Evolutionary conservation across 2,113 vertebrate species (phyloP).

Genomic region (Chaetodon auriga): DNA sequence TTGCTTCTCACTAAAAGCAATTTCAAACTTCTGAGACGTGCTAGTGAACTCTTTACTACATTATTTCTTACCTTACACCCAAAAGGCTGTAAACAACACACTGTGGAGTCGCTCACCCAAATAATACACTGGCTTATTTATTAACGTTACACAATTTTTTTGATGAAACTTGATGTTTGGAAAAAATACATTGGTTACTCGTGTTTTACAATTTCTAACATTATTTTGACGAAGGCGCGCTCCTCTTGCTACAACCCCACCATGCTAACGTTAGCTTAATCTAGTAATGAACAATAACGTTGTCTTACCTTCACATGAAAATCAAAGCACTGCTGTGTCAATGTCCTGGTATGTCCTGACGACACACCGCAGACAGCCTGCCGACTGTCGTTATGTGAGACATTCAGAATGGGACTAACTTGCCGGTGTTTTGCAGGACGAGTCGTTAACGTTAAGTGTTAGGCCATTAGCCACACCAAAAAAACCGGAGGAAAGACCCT

Average conservation of each 20-base stretch:
- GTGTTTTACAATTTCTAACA: not conserved
- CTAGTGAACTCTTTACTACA: not conserved
- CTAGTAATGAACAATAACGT: conserved; percentile 14
- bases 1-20: not conserved
- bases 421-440: conserved; percentile 11
- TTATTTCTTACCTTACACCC: not conserved
- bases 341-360: not conserved
- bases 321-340: not conserved
- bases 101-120: accelerated
- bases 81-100: not conserved
- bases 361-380: not conserved
- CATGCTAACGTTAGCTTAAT: conserved; percentile 54
- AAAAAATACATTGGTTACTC: not conserved
- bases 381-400: not conserved
- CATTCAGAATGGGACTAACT: not conserved
- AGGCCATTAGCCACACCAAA: conserved; percentile 36
- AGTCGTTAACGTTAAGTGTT: not conserved
- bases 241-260: not conserved
- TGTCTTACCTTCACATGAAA: conserved; percentile 40
- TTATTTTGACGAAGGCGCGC: conserved; percentile 21
- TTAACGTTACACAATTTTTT: too few relatives aligned
- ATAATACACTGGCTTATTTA: not conserved
- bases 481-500: not conserved
- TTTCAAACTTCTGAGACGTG: not conserved
- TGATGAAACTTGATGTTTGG: too few relatives aligned